These are phyloP conservation scores for Lutraria lutraria DNA, from an alignment of 2,888 invertebrate genomes.

Conservation along the genomic window DNA sequence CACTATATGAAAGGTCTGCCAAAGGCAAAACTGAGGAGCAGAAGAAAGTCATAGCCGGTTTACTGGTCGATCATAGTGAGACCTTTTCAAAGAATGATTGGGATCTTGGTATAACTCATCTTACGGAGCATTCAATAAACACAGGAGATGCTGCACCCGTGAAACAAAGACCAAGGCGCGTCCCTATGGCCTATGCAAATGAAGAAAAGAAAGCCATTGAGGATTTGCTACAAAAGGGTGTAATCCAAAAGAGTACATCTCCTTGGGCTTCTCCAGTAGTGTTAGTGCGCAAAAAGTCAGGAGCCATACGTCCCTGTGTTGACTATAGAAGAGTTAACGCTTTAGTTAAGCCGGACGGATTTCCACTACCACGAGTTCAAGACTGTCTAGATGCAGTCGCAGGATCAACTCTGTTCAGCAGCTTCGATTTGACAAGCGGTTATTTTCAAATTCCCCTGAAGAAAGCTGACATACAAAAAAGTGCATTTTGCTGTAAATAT, in stretches of 20 bases:
- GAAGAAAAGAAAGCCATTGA: conserved; percentile 52
- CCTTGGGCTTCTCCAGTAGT: conserved; percentile 51
- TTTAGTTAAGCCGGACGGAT: conserved; percentile 37
- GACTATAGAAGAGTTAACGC: conserved; percentile 48
- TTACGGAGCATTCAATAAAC: conserved; percentile 56
- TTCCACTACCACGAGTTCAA: conserved; percentile 42
- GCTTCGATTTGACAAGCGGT: conserved; percentile 54
- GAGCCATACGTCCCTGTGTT: conserved; percentile 42
- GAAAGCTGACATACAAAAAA: conserved; percentile 54
- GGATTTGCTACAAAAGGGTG: conserved; percentile 44
- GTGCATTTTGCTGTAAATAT: conserved; percentile 48
- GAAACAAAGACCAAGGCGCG: conserved; percentile 60
- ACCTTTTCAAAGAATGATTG: conserved; percentile 59
- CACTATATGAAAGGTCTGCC: conserved; percentile 20
- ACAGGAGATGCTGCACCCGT: conserved; percentile 59
- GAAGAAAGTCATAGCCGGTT: conserved; percentile 39
- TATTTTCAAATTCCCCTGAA: conserved; percentile 56
- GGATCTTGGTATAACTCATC: conserved; percentile 56
- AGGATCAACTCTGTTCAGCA: conserved; percentile 38
- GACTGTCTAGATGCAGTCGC: conserved; percentile 53
- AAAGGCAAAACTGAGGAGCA: conserved; percentile 12
- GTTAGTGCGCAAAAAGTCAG: conserved; percentile 48
- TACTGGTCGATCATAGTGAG: conserved; percentile 32
- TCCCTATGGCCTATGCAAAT: conserved; percentile 50
- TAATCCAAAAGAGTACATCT: conserved; percentile 47